These are phyloP conservation scores for Rhynchonycteris naso DNA, from an alignment of 2,797 vertebrate genomes.

Conservation along the genomic window DNA sequence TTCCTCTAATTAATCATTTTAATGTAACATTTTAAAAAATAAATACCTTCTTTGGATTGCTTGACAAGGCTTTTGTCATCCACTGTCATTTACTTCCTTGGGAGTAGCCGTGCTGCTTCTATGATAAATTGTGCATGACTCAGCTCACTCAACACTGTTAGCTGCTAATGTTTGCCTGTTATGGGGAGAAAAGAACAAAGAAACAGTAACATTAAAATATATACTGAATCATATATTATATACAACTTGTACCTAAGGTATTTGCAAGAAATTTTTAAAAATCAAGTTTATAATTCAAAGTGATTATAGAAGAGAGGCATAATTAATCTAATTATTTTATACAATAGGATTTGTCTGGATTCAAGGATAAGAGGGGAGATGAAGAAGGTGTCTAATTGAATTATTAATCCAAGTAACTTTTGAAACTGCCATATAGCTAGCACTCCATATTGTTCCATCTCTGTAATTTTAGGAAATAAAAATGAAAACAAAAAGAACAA, in stretches of 20 bases:
- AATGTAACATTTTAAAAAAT: not conserved
- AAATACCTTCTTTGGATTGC: not conserved
- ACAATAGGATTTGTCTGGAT: not conserved
- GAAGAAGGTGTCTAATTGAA: conserved; percentile 17
- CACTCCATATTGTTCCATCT: not conserved
- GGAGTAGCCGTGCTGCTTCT: not conserved
- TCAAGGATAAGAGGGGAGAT: not conserved
- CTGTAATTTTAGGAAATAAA: conserved; percentile 26
- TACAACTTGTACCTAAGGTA: conserved; percentile 38
- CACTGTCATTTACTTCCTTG: not conserved
- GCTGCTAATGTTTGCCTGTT: not conserved
- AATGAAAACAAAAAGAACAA: not conserved
- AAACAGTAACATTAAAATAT: not conserved
- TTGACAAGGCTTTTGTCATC: not conserved
- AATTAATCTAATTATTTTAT: conserved; percentile 57
- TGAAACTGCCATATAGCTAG: not conserved
- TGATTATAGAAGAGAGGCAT: not conserved
- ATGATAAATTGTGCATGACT: not conserved
- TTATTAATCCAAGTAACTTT: conserved; percentile 53
- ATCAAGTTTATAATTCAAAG: conserved; percentile 57
- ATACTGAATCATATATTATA: conserved; percentile 9
- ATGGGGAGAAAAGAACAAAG: not conserved
- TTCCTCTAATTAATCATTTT: not conserved
- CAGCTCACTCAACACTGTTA: accelerated
- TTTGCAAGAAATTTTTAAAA: conserved; percentile 61